Percentiles rank a stretch among this genome's conserved stretches.
Conservation (phyloP, 2,797 vertebrate genomes). For the Malurus leucopterus region DNA sequence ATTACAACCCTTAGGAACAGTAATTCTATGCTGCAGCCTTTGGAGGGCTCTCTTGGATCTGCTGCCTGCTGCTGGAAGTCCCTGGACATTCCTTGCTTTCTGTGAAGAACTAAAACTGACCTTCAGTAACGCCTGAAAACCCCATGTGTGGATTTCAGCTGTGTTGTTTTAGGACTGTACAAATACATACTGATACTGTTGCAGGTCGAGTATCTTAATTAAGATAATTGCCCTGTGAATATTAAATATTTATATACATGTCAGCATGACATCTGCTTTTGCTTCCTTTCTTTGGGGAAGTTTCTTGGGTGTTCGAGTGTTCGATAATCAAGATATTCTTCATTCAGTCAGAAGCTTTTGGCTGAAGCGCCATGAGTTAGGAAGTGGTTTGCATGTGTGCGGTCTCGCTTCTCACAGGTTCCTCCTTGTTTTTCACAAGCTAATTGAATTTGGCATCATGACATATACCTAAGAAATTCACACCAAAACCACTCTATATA, state of each 20-base stretch:
- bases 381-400: not conserved
- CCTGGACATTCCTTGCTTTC: not conserved
- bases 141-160: not conserved
- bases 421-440: not conserved
- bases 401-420: not conserved
- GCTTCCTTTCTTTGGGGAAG: not conserved
- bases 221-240: not conserved
- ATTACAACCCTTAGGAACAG: not conserved
- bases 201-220: not conserved
- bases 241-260: not conserved
- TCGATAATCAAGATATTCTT: rapidly evolving
- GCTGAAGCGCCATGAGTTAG: not conserved
- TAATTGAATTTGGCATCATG: not conserved
- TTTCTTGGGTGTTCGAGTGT: not conserved
- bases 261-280: not conserved
- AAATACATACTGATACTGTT: not conserved
- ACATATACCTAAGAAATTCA: not conserved
- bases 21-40: not conserved
- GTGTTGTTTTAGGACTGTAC: not conserved
- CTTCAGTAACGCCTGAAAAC: not conserved
- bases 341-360: not conserved
- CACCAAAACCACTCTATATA: not conserved
- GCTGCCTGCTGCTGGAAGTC: not conserved
- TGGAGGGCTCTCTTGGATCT: not conserved
- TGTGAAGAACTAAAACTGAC: not conserved